A percentile compares a stretch with the other conserved stretches of the same genome.
Evolutionary conservation across 2,113 vertebrate genomes (phyloP).

Genomic region (Phalacrocorax pelagicus): DNA sequence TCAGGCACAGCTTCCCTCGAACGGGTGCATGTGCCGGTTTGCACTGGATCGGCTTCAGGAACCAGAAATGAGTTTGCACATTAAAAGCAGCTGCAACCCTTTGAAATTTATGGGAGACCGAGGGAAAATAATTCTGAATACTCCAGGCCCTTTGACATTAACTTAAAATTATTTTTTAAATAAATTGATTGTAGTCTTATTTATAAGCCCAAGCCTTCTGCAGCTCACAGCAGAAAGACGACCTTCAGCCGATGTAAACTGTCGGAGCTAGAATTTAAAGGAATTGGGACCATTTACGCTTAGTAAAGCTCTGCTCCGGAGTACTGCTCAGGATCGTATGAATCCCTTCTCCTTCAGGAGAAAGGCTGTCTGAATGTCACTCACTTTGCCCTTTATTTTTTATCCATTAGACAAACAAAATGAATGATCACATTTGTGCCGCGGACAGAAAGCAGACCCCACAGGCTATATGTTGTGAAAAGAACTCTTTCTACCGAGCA

Average conservation of each 20-base stretch:
- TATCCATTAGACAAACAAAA: constrained; percentile 60
- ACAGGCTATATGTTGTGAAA: constrained; percentile 31
- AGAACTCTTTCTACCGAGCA: constrained; percentile 23
- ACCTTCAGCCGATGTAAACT: neutral
- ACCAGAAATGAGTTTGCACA: neutral
- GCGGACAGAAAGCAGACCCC: constrained; percentile 40
- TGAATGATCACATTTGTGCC: constrained; percentile 32
- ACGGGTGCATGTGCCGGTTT: fast-evolving
- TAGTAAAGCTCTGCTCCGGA: neutral
- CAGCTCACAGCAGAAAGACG: neutral
- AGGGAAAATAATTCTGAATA: neutral
- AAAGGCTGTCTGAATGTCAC: constrained; percentile 49
- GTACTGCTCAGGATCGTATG: neutral
- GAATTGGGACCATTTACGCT: neutral
- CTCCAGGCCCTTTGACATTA: neutral
- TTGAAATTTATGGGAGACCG: neutral
- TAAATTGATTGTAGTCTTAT: neutral
- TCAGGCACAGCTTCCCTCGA: neutral
- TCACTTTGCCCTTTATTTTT: constrained; percentile 60
- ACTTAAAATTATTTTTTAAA: neutral
- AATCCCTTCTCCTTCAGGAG: constrained; percentile 32
- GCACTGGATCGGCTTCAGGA: neutral
- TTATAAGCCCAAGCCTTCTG: neutral
- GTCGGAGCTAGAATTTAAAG: neutral
- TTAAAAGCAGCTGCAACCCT: neutral